Evolutionary conservation across 2,113 vertebrate species (phyloP), one percentile per base, ranked within the genome.

Genomic region (Lepisosteus oculatus): DNA sequence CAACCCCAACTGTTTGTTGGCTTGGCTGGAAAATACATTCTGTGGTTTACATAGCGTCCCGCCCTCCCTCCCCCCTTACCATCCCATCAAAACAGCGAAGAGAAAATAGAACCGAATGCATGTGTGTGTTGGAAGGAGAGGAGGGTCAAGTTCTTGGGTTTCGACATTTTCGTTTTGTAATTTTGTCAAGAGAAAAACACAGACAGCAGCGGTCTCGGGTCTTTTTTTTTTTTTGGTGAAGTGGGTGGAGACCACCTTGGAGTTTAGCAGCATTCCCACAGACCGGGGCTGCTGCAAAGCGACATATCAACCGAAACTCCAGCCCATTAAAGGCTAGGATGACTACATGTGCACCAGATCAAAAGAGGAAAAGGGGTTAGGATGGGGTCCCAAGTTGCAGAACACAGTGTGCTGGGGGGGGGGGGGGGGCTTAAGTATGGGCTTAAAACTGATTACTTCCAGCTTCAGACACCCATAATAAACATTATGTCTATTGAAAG

Each of bases 21-120:
- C 85, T 88, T 80, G 85, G 85, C 84, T 72, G 75, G 68, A 56
- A 75, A 59, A n/a, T 61, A 62, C 17, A 29, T 29, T 70, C 73
- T 72, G 85, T 12, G 80, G 84, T 89, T 84, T 81, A 78, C 74
- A 68, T 68, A 68, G 78, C 62, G 51, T 29, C 17, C 17, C 17
- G 17, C n/a, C n/a, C n/a, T n/a, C n/a, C n/a, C n/a, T n/a, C n/a
- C n/a, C n/a, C n/a, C n/a, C n/a, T n/a, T n/a, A n/a, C n/a, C n/a
- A n/a, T n/a, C n/a, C n/a, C n/a, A n/a, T n/a, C n/a, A n/a, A 83
- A 85, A 86, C 86, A 89, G 86, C 81, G 81, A 81, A 83, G 77
- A 56, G 70, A 43, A 75, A 71, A 72, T 65, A 70, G 76, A 73
- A 81, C 47, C 4, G 47, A 51, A 51, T 51, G 47, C 8, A 51